phyloP scores from a whole-genome alignment of 53 echinoderm and acorn worm species.

The Patiria pectinifera region DNA sequence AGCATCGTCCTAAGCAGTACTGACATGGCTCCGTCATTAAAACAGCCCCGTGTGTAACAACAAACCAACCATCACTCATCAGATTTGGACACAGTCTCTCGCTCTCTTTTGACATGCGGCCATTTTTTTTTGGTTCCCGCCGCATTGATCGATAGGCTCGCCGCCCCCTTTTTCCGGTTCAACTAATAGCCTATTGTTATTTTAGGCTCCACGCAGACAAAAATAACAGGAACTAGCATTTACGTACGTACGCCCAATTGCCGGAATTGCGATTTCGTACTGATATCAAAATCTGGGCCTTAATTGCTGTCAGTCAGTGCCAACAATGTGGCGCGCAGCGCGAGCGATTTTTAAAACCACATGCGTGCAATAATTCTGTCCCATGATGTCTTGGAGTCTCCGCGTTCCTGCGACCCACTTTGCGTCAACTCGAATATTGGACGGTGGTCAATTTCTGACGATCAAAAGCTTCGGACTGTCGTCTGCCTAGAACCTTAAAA shows the following conservation, averaged over 20 bases:
- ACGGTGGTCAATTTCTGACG: slow-evolving; percentile 11
- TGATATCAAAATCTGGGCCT: neutral
- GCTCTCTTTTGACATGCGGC: neutral
- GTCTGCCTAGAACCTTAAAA: no score
- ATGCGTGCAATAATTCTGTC: neutral
- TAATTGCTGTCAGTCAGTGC: neutral
- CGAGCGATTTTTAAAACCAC: neutral
- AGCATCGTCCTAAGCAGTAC: no score
- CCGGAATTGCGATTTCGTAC: neutral
- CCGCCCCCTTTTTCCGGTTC: slow-evolving; percentile 21
- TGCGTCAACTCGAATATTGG: neutral
- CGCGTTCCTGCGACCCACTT: slow-evolving; percentile 17
- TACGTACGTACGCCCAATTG: neutral
- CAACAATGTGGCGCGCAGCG: neutral
- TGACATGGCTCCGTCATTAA: no score
- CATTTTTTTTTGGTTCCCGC: slow-evolving; percentile 5
- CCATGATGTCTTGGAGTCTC: neutral
- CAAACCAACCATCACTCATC: neutral
- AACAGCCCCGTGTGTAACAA: neutral
- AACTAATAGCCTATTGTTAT: slow-evolving; percentile 35
- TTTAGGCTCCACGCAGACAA: slow-evolving; percentile 6
- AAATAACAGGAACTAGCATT: slow-evolving; percentile 35
- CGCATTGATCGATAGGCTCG: slow-evolving; percentile 7
- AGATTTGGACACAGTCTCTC: neutral
- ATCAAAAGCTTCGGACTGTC: neutral